These are phyloP conservation scores for Thunnus maccoyii DNA, from an alignment of 2,113 vertebrate genomes.

Conservation along the genomic window DNA sequence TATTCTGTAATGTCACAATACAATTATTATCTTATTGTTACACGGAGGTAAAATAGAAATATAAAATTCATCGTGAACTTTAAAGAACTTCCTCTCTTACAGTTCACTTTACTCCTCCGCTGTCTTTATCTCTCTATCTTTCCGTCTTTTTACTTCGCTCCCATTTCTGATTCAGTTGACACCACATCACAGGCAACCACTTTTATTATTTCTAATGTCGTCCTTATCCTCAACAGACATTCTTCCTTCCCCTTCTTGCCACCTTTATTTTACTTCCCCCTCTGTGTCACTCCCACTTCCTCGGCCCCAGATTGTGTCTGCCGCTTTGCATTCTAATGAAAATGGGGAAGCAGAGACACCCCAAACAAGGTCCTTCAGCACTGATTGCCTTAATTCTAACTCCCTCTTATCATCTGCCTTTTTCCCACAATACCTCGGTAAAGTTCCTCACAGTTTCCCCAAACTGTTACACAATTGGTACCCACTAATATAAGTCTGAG, in stretches of 20 bases:
- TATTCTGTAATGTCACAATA: constrained; percentile 5
- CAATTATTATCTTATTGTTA: not conserved
- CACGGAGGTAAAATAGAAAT: not conserved
- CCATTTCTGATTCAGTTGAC: constrained; percentile 46
- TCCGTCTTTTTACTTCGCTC: not conserved
- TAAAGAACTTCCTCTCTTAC: constrained; percentile 5
- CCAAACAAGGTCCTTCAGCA: constrained; percentile 41
- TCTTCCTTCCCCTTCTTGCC: constrained; percentile 30
- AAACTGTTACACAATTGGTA: constrained; percentile 30
- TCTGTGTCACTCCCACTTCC: constrained; percentile 35
- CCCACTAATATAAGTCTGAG: constrained; percentile 1
- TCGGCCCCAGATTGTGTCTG: constrained; percentile 25
- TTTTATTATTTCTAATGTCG: constrained; percentile 39
- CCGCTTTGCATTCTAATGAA: constrained; percentile 44
- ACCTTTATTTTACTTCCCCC: constrained; percentile 39
- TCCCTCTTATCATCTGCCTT: constrained; percentile 31
- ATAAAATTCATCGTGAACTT: constrained; percentile 14
- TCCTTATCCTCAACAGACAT: constrained; percentile 55
- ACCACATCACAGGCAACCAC: constrained; percentile 43
- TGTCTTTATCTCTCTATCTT: constrained; percentile 15
- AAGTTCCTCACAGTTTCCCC: constrained; percentile 30
- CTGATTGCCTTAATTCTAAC: constrained; percentile 49
- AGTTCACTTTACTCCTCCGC: constrained; percentile 12
- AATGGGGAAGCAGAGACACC: constrained; percentile 2
- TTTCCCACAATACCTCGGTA: not conserved